Conservation (phyloP, 2,113 vertebrate genomes). For the Todiramphus chloris region DNA sequence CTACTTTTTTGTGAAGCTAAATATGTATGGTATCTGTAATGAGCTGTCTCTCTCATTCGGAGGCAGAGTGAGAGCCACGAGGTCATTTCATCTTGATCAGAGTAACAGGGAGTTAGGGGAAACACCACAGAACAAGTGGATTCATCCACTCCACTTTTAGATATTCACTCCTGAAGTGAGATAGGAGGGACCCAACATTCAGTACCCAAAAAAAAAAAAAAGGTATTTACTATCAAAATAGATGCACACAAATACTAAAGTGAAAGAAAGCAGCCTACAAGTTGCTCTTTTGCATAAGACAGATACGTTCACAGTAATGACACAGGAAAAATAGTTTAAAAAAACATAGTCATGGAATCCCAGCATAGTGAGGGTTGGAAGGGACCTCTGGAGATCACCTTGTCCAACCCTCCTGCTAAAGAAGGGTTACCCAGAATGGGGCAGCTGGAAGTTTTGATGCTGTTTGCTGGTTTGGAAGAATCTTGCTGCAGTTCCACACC, state of each 20-base stretch:
- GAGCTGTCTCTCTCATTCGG: not conserved
- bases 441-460: not conserved
- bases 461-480: not conserved
- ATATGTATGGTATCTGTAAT: not conserved
- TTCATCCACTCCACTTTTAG: not conserved
- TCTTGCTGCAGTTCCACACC: not conserved
- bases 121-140: accelerated
- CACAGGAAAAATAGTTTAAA: no score
- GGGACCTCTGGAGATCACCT: no score
- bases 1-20: not conserved
- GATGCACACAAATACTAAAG: not conserved
- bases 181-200: no score
- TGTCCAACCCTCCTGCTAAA: no score
- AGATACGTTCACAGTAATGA: not conserved
- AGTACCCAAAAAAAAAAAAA: not conserved
- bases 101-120: not conserved
- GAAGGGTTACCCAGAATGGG: not conserved
- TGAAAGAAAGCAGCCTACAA: not conserved
- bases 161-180: not conserved
- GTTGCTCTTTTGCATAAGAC: not conserved
- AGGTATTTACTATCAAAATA: not conserved
- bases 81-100: accelerated
- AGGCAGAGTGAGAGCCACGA: not conserved
- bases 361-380: no score
- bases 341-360: no score